These are phyloP conservation scores for Caenorhabditis sinica DNA, from an alignment of 2,888 invertebrate genomes.

Conservation along the genomic window DNA sequence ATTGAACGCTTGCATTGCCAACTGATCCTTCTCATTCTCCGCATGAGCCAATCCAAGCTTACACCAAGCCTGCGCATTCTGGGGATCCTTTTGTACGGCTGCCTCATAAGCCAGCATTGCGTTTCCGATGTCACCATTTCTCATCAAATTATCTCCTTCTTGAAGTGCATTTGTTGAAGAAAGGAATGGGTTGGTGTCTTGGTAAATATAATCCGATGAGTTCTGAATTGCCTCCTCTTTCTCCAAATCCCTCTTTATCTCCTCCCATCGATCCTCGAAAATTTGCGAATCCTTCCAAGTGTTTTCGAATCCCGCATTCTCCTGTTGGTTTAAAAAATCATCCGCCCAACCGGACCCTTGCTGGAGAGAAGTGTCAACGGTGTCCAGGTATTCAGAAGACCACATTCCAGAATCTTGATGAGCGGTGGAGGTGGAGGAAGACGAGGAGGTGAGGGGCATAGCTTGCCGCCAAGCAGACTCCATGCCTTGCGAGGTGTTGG, in stretches of 20 bases:
- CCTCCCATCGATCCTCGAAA: constrained; percentile 63
- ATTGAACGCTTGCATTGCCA: constrained; percentile 93
- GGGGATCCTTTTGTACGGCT: constrained; percentile 87
- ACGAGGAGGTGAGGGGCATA: neutral
- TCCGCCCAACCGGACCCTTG: constrained; percentile 46
- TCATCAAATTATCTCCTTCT: constrained; percentile 85
- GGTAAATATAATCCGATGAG: constrained; percentile 31
- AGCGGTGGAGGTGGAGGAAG: neutral
- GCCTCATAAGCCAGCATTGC: constrained; percentile 98
- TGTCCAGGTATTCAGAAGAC: constrained; percentile 79
- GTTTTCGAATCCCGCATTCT: constrained; percentile 46
- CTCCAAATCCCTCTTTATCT: constrained; percentile 57
- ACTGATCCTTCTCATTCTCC: constrained; percentile 97
- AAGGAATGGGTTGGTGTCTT: constrained; percentile 70
- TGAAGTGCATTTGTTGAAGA: constrained; percentile 63
- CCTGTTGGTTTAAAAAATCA: constrained; percentile 46
- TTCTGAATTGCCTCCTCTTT: constrained; percentile 21
- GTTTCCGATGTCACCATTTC: constrained; percentile 93
- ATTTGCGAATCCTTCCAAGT: constrained; percentile 28
- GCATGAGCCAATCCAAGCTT: constrained; percentile 91
- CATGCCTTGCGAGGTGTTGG: constrained; percentile 10
- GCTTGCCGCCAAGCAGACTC: constrained; percentile 55
- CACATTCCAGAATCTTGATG: constrained; percentile 73
- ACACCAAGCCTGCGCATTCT: constrained; percentile 88
- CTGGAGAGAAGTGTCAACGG: constrained; percentile 67